Evolutionary conservation across 2,797 vertebrate species (phyloP), one percentile per base, ranked within the genome.

Genomic region (Tarsius wallacei): DNA sequence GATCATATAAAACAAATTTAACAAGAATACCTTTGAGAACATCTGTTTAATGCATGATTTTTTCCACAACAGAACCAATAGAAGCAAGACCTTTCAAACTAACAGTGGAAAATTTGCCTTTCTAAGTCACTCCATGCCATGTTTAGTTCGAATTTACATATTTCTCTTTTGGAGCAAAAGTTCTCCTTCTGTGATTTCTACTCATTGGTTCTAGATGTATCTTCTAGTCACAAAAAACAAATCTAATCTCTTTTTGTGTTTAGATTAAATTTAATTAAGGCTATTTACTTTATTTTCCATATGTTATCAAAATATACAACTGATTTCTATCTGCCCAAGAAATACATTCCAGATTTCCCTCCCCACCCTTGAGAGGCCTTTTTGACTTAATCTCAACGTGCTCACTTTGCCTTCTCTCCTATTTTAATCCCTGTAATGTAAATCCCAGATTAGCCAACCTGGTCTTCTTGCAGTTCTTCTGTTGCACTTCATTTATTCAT

Each of bases 261-360:
- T 90, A 51, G 9, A 82, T 90, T 95, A 87, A 61, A n/a, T 90
- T 36, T 78, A 87, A 68, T 77, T 82, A 73, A 94, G 14, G 0
- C 11, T 90, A 10, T n/a, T 74, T 73, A 83, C 8, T 63, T 53
- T 84, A 28, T 47, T 47, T 57, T 80, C 61, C 55, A 73, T 19
- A 71, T 71, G 4, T 90, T 28, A 82, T 92, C 15, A 84, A 93
- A 96, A 87, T 74, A 24, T 93, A 81, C 51, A 24, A 66, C 22
- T 33, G 2, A 85, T 64, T 96, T 95, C 14, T 12, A 71, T 84
- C 91, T 89, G 4, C 10, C 22, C 42, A n/a, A 70, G 90, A 28
- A 88, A 28, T 70, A 85, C 59, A 70, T 70, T 49, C 33, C 49
- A 61, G 68, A 28, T 26, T 61, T 63, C 3, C 10, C 31, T 80